Conservation (phyloP, 2,888 invertebrate species). For the Unio delphinus region DNA sequence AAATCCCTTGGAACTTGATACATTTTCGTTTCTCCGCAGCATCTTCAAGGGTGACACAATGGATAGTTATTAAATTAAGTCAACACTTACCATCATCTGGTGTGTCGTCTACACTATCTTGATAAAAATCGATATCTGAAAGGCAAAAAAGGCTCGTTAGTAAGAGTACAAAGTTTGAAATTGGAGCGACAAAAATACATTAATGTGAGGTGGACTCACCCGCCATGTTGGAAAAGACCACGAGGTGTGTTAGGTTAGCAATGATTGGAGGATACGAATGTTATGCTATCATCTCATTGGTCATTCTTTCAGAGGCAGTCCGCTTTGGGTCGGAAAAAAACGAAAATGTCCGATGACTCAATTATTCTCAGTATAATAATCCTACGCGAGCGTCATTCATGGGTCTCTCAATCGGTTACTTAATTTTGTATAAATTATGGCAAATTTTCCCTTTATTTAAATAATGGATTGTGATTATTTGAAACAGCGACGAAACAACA, state of each 20-base stretch:
- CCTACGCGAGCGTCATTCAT: not conserved
- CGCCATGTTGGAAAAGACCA: slow-evolving; percentile 69
- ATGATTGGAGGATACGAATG: slow-evolving; percentile 52
- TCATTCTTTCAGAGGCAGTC: slow-evolving; percentile 45
- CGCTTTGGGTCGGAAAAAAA: slow-evolving; percentile 50
- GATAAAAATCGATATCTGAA: slow-evolving; percentile 68
- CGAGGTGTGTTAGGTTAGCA: slow-evolving; percentile 52
- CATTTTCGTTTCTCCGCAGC: slow-evolving; percentile 52
- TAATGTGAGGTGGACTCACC: slow-evolving; percentile 68
- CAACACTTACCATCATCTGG: slow-evolving; percentile 63
- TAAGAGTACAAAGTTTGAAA: slow-evolving; percentile 51
- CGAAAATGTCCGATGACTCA: slow-evolving; percentile 57
- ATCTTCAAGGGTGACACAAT: slow-evolving; percentile 49
- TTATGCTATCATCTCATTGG: slow-evolving; percentile 54
- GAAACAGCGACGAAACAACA: too few relatives aligned
- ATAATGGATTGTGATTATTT: too few relatives aligned
- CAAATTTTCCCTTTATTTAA: too few relatives aligned
- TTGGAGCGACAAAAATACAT: slow-evolving; percentile 56
- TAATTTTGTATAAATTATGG: too few relatives aligned
- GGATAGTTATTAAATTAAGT: slow-evolving; percentile 27
- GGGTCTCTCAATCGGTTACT: too few relatives aligned
- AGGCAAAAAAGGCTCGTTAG: slow-evolving; percentile 46
- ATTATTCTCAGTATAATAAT: slow-evolving; percentile 4
- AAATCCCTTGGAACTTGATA: slow-evolving; percentile 37
- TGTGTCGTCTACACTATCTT: slow-evolving; percentile 61